A percentile compares a stretch with the other conserved stretches of the same genome.
Evolutionary conservation across 1,140 invertebrate species (phyloP).

Genomic region (Danaus plexippus): DNA sequence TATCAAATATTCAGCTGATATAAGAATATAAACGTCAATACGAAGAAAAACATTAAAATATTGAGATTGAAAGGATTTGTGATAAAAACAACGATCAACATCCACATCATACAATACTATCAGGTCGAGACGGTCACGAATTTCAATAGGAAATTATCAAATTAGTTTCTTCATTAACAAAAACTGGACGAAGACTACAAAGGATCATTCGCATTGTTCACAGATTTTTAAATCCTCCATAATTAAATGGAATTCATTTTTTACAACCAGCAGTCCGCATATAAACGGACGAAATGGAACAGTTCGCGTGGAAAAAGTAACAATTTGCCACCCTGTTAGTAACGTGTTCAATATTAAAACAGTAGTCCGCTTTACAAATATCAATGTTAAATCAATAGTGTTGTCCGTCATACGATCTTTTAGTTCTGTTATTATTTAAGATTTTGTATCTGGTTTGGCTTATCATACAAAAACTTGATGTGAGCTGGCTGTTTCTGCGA

Average conservation of each 20-base stretch:
- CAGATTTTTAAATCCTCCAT: conserved; percentile 69
- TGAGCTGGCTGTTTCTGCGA: conserved; percentile 50
- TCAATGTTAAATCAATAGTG: conserved; percentile 45
- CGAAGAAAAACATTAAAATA: no score
- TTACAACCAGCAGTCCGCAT: conserved; percentile 50
- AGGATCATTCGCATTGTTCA: conserved; percentile 67
- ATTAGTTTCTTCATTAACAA: conserved; percentile 62
- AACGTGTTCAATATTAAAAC: conserved; percentile 44
- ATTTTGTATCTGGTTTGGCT: no score
- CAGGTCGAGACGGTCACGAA: conserved; percentile 31
- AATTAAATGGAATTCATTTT: conserved; percentile 69
- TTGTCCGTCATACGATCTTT: conserved; percentile 44
- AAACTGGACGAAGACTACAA: conserved; percentile 49
- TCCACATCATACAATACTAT: conserved; percentile 26
- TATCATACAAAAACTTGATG: conserved; percentile 44
- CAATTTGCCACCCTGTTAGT: conserved; percentile 58
- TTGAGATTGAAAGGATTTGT: no score
- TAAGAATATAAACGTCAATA: no score
- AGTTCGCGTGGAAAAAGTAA: conserved; percentile 44
- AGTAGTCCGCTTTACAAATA: conserved; percentile 33
- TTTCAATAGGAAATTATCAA: conserved; percentile 68
- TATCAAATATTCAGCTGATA: no score
- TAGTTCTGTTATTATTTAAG: conserved; percentile 7
- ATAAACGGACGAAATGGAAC: conserved; percentile 43
- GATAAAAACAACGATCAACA: no score